These are phyloP conservation scores for Melanaphis sacchari DNA, from an alignment of 1,140 invertebrate species.

Conservation along the genomic window DNA sequence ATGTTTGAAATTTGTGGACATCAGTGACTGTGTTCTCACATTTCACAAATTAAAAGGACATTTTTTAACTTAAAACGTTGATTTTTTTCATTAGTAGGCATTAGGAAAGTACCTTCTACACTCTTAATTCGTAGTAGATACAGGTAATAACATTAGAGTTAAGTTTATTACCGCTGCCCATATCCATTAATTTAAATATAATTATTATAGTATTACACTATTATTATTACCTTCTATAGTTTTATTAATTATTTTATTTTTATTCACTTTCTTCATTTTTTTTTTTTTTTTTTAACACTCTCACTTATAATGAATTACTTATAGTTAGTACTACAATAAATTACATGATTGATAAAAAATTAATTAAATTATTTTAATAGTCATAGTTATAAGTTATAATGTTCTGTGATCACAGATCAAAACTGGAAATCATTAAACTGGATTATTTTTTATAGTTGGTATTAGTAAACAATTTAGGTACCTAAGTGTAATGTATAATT, in stretches of 20 bases:
- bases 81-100: neutral
- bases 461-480: too few relatives aligned
- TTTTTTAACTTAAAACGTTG: neutral
- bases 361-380: neutral
- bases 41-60: neutral
- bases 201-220: too few relatives aligned
- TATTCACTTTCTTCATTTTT: neutral
- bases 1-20: neutral
- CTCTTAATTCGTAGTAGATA: too few relatives aligned
- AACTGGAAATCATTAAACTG: neutral
- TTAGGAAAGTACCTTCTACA: too few relatives aligned
- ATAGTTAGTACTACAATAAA: neutral
- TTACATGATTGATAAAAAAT: neutral
- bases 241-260: neutral
- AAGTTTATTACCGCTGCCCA: too few relatives aligned
- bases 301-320: neutral
- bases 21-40: neutral
- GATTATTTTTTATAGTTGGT: too few relatives aligned
- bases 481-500: too few relatives aligned
- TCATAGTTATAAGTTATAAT: too few relatives aligned
- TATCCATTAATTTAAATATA: neutral
- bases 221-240: neutral
- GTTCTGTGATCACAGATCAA: neutral
- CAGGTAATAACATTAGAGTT: neutral
- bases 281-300: neutral